Evolutionary conservation across 2,888 invertebrate species (phyloP), one percentile per base, ranked within the genome.

Genomic region (Mamestra brassicae): DNA sequence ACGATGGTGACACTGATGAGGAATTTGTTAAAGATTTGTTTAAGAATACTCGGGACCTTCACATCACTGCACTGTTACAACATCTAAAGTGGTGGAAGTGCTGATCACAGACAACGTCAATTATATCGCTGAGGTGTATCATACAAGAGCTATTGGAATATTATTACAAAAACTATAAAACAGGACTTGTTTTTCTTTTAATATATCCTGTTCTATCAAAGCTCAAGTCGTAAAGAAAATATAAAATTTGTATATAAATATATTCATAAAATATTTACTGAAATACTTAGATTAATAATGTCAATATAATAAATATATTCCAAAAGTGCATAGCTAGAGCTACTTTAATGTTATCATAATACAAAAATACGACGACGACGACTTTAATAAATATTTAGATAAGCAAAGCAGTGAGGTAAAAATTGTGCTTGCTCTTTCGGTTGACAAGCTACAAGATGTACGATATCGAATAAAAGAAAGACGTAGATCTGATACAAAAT

Each of bases 1-100:
- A 70, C 63, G 65, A 81, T 62, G 67, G 73, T 78, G 64, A 55
- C 45, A 61, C 34, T 74, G 84, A 87, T 87, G 87, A 87, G 74
- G 78, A 65, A 81, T 70, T 69, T 78, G 85, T 47, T 66, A n/a
- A 26, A 34, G 7, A 42, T 11, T 57, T 57, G 13, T 34, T 50
- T 3, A 55, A 79, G 3, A 4, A 55, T 52, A 36, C 6, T 45
- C 17, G 17, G n/a, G 7, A 54, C 71, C 6, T 69, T n/a, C 62
- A 62, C 15, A 26, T 62, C 26, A 38, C n/a, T 11, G 10, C 26
- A 38, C n/a, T 11, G 10, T 47, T 47, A 81, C 84, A 80, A 82
- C 69, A 82, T 69, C 76, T 26, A 78, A 67, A 54, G 71, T 80
- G 62, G 15, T 47, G 58, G 47, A 55, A 47, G 85, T 81, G 84